Percentiles rank a stretch among this genome's conserved stretches.
These are phyloP conservation scores for Istiophorus platypterus DNA, from an alignment of 2,113 vertebrate species.

Conservation along the genomic window DNA sequence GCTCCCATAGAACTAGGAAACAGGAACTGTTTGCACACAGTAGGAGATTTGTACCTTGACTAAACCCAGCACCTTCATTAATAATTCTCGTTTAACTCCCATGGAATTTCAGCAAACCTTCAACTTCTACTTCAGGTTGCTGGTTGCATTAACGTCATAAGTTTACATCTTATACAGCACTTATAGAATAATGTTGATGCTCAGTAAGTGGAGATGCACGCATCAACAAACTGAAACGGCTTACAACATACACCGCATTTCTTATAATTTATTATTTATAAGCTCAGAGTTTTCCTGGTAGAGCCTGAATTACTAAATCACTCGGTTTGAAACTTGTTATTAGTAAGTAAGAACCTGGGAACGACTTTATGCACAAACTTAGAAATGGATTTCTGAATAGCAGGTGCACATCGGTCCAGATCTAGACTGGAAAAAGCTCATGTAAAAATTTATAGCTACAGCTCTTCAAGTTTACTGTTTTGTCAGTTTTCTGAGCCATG, in stretches of 20 bases:
- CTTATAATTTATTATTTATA: neutral
- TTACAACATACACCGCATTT: neutral
- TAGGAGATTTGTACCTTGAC: constrained; percentile 13
- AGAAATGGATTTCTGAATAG: neutral
- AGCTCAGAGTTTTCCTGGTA: neutral
- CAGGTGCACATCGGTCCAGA: neutral
- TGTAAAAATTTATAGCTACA: neutral
- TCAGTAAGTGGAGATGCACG: neutral
- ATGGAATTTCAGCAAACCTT: neutral
- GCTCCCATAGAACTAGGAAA: neutral
- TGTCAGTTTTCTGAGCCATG: too few species aligned
- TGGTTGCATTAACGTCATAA: neutral
- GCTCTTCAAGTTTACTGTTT: neutral
- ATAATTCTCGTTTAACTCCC: neutral
- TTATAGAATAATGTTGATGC: neutral
- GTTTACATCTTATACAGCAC: neutral
- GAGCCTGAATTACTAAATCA: neutral
- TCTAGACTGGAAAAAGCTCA: neutral
- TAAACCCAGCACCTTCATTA: neutral
- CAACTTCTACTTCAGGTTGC: neutral
- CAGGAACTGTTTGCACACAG: constrained; percentile 1
- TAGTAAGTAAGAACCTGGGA: neutral
- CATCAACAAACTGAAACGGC: neutral
- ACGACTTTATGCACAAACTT: neutral
- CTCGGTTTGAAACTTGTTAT: neutral